These are phyloP conservation scores for Catharus minimus DNA, from an alignment of 2,113 vertebrate genomes.

Conservation along the genomic window DNA sequence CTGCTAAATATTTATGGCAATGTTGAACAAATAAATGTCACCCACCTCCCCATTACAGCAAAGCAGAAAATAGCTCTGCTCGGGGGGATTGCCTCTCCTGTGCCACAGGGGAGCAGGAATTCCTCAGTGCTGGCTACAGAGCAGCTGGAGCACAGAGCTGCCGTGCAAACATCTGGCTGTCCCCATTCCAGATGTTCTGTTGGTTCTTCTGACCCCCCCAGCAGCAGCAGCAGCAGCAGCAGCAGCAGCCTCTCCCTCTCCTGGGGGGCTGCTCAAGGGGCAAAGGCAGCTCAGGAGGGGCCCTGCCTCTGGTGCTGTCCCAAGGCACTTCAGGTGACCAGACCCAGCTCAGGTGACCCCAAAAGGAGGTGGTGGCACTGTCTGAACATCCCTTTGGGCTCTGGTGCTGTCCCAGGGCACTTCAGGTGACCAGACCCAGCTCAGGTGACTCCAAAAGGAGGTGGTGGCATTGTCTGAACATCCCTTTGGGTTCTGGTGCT, in stretches of 20 bases:
- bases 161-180: constrained; percentile 3
- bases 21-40: constrained; percentile 35
- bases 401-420: background rate
- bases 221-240: too few relatives aligned
- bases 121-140: background rate
- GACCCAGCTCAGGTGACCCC: background rate
- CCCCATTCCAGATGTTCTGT: constrained; percentile 25
- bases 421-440: background rate
- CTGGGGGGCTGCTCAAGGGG: background rate
- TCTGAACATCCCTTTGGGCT: too few relatives aligned
- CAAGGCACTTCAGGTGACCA: background rate
- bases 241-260: background rate
- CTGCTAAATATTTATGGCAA: constrained; percentile 23
- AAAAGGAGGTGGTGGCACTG: background rate
- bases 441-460: background rate
- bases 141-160: background rate
- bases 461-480: background rate
- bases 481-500: background rate
- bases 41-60: background rate
- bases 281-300: background rate
- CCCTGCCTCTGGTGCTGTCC: background rate
- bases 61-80: background rate
- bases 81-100: background rate
- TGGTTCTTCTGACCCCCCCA: background rate
- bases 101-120: background rate